Evolutionary conservation across 2,888 invertebrate genomes (phyloP).

Genomic region (Laothoe populi): DNA sequence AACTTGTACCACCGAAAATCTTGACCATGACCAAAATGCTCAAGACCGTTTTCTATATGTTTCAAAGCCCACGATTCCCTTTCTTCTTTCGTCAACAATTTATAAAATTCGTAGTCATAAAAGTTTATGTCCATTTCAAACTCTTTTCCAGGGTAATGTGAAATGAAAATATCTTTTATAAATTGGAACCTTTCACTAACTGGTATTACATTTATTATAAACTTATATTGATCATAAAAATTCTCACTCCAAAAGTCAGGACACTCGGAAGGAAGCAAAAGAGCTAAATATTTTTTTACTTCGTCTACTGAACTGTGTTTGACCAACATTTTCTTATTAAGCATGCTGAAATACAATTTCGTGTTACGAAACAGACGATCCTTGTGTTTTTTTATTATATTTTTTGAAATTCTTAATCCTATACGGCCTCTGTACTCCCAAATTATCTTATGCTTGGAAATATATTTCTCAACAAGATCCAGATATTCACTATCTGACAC

Average conservation of each 20-base stretch:
- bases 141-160: conserved; percentile 1
- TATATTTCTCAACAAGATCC: conserved; percentile 22
- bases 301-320: conserved; percentile 19
- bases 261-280: neutral
- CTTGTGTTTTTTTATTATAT: conserved; percentile 26
- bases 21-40: conserved; percentile 40
- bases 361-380: conserved; percentile 7
- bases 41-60: conserved; percentile 42
- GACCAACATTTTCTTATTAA: conserved; percentile 11
- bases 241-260: conserved; percentile 6
- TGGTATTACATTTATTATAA: conserved; percentile 21
- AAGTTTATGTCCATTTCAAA: conserved; percentile 22
- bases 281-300: conserved; percentile 19
- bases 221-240: neutral
- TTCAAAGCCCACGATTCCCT: conserved; percentile 47
- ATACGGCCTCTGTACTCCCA: neutral
- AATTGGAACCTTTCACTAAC: neutral
- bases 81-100: conserved; percentile 37
- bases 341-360: neutral
- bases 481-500: conserved; percentile 23
- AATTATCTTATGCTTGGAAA: neutral
- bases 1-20: conserved; percentile 49
- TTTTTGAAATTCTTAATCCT: conserved; percentile 24
- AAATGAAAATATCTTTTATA: conserved; percentile 18
- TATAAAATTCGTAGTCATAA: conserved; percentile 10